phyloP scores from a whole-genome alignment of 2,888 invertebrate species.

The Acanthosepion esculentum region DNA sequence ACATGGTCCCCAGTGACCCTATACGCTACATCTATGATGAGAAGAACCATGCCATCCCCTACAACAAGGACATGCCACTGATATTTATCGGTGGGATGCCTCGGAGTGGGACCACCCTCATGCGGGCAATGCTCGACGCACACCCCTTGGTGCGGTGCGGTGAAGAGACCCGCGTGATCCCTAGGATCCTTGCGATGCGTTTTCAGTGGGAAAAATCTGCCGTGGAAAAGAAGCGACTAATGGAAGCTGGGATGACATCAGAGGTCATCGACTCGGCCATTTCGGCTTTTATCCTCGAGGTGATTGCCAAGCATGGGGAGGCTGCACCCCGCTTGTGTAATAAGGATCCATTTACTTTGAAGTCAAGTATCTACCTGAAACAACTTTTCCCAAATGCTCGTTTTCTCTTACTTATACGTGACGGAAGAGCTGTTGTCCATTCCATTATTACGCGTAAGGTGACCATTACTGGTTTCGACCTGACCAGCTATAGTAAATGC shows the following conservation, averaged over 20 bases:
- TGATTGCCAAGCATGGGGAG: slow-evolving; percentile 84
- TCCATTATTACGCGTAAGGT: slow-evolving; percentile 96
- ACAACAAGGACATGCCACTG: slow-evolving; percentile 91
- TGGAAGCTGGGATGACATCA: slow-evolving; percentile 82
- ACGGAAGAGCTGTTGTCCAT: slow-evolving; percentile 98
- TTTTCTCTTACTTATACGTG: slow-evolving; percentile 98
- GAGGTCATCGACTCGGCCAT: slow-evolving; percentile 95
- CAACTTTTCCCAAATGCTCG: slow-evolving; percentile 97
- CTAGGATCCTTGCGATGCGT: slow-evolving; percentile 94
- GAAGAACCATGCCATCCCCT: slow-evolving; percentile 73
- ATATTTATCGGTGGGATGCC: slow-evolving; percentile 91
- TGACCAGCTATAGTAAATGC: slow-evolving; percentile 92
- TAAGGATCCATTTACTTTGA: slow-evolving; percentile 98
- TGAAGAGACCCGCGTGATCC: slow-evolving; percentile 95
- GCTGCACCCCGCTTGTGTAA: slow-evolving; percentile 96
- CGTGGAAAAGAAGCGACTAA: slow-evolving; percentile 64
- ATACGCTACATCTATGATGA: slow-evolving; percentile 63
- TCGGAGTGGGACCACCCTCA: slow-evolving; percentile 95
- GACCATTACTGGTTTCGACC: slow-evolving; percentile 93
- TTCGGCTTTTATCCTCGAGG: slow-evolving; percentile 95
- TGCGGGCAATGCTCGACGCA: slow-evolving; percentile 98
- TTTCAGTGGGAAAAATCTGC: slow-evolving; percentile 94
- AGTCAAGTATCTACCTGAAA: slow-evolving; percentile 95
- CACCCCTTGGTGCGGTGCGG: slow-evolving; percentile 97
- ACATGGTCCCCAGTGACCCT: slow-evolving; percentile 65